These are phyloP conservation scores for Simalia tracyae DNA, from an alignment of 2,797 vertebrate species.

Conservation along the genomic window DNA sequence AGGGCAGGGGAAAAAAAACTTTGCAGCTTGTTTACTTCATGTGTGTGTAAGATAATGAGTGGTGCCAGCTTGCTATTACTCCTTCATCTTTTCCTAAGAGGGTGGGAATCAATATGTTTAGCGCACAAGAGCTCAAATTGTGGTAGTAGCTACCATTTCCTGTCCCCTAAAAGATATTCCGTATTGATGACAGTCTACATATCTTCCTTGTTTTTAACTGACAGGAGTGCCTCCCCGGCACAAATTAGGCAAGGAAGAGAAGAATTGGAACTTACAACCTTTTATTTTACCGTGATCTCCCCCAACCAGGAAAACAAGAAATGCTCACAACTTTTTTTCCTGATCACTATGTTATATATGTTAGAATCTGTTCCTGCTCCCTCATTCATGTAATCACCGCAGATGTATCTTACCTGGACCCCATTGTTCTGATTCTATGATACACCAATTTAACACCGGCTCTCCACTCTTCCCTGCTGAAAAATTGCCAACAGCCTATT, in stretches of 20 bases:
- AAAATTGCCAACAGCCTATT: background rate
- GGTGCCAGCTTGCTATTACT: background rate
- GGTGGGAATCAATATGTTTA: background rate
- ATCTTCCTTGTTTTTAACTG: background rate
- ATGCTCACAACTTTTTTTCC: background rate
- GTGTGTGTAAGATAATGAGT: background rate
- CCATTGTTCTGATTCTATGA: background rate
- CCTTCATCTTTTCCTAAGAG: background rate
- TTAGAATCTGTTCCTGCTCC: background rate
- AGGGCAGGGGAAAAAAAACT: background rate
- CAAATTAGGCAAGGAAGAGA: background rate
- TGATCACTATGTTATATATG: background rate
- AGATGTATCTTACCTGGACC: background rate
- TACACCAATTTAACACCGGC: background rate
- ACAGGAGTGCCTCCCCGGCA: background rate
- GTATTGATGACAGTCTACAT: background rate
- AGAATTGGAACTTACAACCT: background rate
- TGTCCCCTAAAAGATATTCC: background rate
- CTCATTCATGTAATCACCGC: background rate
- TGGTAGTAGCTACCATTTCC: background rate
- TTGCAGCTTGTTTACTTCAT: background rate
- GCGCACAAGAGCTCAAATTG: background rate
- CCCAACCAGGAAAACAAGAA: background rate
- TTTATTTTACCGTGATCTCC: background rate
- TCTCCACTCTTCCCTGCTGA: background rate